Conservation (phyloP, 2,888 invertebrate species). For the Chrysina gloriosa region DNA sequence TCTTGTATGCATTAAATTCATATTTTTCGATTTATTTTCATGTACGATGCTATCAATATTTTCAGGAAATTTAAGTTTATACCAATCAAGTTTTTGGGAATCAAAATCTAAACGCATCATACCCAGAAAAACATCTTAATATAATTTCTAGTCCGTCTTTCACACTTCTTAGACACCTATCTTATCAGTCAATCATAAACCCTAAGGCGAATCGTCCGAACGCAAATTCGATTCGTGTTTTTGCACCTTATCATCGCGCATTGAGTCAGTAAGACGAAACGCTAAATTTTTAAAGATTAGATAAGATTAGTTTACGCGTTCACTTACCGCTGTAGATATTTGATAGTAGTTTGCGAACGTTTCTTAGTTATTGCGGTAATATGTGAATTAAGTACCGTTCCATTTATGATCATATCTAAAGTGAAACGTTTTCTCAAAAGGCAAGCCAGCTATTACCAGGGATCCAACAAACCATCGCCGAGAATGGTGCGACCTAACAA, state of each 20-base stretch:
- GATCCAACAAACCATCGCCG: conserved; percentile 42
- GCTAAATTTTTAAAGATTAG: conserved; percentile 25
- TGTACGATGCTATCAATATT: no score
- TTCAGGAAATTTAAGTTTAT: no score
- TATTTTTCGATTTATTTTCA: no score
- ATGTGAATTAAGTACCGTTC: no score
- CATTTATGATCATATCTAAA: conserved; percentile 6
- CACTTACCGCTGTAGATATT: neutral
- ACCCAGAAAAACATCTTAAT: neutral
- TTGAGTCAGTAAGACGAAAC: conserved; percentile 25
- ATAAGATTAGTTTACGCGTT: conserved; percentile 26
- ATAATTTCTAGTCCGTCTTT: neutral
- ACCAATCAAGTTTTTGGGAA: no score
- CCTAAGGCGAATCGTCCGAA: neutral
- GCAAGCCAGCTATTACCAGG: conserved; percentile 11
- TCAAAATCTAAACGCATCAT: neutral
- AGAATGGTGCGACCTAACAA: conserved; percentile 52
- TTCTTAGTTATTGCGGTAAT: neutral
- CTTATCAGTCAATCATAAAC: conserved; percentile 12
- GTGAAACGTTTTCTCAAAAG: conserved; percentile 15
- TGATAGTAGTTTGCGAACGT: neutral
- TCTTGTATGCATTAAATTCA: no score
- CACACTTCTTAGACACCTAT: neutral
- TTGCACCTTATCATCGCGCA: neutral
- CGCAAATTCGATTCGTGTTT: conserved; percentile 5